Evolutionary conservation across 1,140 invertebrate species (phyloP).

Genomic region (Zaprionus nigranus): DNA sequence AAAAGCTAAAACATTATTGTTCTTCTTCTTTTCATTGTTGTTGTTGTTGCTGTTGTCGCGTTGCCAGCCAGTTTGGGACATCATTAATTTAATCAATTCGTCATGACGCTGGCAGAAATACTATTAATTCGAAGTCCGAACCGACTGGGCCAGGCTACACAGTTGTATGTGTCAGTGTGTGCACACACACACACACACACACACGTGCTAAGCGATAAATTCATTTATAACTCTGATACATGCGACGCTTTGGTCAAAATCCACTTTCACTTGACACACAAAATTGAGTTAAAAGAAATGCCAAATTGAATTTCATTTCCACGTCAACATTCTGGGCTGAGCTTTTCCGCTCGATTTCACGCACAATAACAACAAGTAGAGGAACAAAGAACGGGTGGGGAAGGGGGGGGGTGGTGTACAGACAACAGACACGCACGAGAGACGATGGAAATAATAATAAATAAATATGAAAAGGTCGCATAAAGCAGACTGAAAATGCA

Average conservation of each 20-base stretch:
- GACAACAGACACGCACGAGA: conserved; percentile 1
- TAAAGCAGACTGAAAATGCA: conserved; percentile 27
- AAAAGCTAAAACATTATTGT: conserved; percentile 17
- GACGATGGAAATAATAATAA: conserved; percentile 10
- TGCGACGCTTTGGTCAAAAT: conserved; percentile 59
- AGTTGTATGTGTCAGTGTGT: background rate
- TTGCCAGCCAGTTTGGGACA: conserved; percentile 17
- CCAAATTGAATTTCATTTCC: conserved; percentile 75
- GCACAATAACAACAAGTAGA: conserved; percentile 34
- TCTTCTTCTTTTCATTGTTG: background rate
- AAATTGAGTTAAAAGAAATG: conserved; percentile 75
- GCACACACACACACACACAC: conserved; percentile 17
- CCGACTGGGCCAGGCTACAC: background rate
- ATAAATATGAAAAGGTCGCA: conserved; percentile 24
- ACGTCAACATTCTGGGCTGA: conserved; percentile 41
- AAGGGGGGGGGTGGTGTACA: too few species aligned
- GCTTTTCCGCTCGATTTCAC: conserved; percentile 69
- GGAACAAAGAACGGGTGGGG: background rate
- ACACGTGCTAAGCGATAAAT: conserved; percentile 54
- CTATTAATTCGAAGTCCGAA: conserved; percentile 56
- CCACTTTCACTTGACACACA: conserved; percentile 66
- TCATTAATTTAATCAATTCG: conserved; percentile 70
- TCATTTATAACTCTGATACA: conserved; percentile 72
- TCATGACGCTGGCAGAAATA: conserved; percentile 47
- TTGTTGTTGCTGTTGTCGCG: conserved; percentile 7